Evolutionary conservation across 2,888 invertebrate species (phyloP).

Genomic region (Melanotus villosus): DNA sequence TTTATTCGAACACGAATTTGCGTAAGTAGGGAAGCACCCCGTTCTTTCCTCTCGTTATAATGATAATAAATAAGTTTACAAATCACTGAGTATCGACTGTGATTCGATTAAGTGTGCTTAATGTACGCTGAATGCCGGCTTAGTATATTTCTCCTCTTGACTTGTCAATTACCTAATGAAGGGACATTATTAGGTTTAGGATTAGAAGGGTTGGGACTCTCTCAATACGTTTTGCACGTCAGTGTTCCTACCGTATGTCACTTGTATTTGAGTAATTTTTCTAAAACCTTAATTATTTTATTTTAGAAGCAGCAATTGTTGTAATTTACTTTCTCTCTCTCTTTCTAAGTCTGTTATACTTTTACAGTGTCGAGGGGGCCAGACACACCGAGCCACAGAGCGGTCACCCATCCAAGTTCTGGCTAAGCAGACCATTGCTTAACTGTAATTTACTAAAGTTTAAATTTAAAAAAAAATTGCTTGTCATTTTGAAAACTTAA

Average conservation of each 20-base stretch:
- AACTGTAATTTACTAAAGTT: no score
- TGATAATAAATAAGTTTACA: constrained; percentile 63
- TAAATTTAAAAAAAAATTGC: no score
- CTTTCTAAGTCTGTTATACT: no score
- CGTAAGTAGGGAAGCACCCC: constrained; percentile 4
- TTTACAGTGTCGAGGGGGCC: no score
- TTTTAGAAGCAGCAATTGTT: no score
- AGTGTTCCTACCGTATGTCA: constrained; percentile 35
- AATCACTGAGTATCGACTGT: constrained; percentile 60
- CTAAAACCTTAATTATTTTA: no score
- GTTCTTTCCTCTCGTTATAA: constrained; percentile 37
- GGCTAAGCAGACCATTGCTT: no score
- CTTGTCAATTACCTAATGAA: constrained; percentile 66
- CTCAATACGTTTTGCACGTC: constrained; percentile 45
- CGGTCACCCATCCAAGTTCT: no score
- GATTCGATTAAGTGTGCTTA: constrained; percentile 62
- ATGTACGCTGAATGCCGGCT: constrained; percentile 45
- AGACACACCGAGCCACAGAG: no score
- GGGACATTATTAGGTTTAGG: constrained; percentile 62
- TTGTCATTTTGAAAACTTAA: no score
- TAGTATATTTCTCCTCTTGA: constrained; percentile 59
- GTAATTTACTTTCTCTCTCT: no score
- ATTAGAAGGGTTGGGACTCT: constrained; percentile 51
- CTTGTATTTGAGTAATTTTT: constrained; percentile 2
- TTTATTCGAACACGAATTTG: no score